phyloP scores from a whole-genome alignment of 2,888 invertebrate genomes.

The Phyllotreta cruciferae region DNA sequence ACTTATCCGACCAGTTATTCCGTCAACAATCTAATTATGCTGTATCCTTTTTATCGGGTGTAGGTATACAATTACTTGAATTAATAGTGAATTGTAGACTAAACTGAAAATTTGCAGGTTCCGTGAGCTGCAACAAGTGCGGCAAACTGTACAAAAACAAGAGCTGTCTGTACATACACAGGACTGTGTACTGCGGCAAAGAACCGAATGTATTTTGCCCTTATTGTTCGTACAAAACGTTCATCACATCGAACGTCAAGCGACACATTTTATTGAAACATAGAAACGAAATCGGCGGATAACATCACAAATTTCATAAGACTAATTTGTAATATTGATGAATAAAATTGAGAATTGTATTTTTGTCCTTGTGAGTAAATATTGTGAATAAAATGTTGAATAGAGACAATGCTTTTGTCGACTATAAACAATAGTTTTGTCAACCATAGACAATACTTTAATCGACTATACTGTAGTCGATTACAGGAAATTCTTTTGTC shows the following conservation, averaged over 20 bases:
- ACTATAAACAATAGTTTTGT: too few species aligned
- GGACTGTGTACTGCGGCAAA: constrained; percentile 73
- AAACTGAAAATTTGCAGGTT: constrained; percentile 1
- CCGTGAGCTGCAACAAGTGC: constrained; percentile 35
- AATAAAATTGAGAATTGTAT: too few species aligned
- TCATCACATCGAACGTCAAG: constrained; percentile 24
- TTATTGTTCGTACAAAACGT: constrained; percentile 25
- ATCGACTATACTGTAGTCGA: neutral
- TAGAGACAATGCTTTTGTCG: too few species aligned
- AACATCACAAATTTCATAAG: neutral
- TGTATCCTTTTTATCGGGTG: too few species aligned
- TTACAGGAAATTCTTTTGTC: neutral
- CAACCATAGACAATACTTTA: too few species aligned
- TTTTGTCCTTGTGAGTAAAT: too few species aligned
- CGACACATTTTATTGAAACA: constrained; percentile 21
- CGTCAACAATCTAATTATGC: too few species aligned
- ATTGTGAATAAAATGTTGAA: too few species aligned
- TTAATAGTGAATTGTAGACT: too few species aligned
- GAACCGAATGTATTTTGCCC: constrained; percentile 43
- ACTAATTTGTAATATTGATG: too few species aligned
- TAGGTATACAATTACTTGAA: too few species aligned
- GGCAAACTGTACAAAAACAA: constrained; percentile 47
- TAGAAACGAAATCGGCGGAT: neutral
- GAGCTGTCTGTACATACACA: constrained; percentile 66
- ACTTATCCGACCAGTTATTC: too few species aligned